Evolutionary conservation across 53 echinoderm and acorn worm species (phyloP), one percentile per base, ranked within the genome.

Genomic region (Echinarachnius parma): DNA sequence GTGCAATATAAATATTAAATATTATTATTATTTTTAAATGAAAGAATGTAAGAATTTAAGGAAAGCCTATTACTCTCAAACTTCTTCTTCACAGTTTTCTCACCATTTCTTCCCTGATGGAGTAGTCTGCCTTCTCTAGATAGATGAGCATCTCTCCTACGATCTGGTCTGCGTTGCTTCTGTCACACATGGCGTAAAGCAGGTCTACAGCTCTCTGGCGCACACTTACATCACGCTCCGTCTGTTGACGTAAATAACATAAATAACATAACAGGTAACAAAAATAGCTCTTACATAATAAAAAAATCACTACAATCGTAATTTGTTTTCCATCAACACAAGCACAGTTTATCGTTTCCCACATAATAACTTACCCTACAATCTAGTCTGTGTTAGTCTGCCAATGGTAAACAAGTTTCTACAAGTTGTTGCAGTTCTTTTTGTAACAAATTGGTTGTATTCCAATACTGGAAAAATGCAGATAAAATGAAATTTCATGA

Each of bases 61-160:
- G 9, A 9, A 30, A 33, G 9, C 14, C 30, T 8, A 9, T 5
- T 30, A 61, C 9, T 61, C 5, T 33, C 31, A 62, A 31, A 20
- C 5, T 49, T n/a, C 4, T 46, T 23, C 2, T 21, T 34, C 37
- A 34, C 4, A 33, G 18, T 5, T 64, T 47, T 10, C 49, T 18
- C 86, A 98, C 98, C 98, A 98, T 98, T 86, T 98, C 98, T 76
- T 98, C 98, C 68, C 98, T 77, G 29, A 98, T 98, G 23, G 98
- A 98, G 66, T 98, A 98, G 32, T 98, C 98, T 1, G 98, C 98
- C 31, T 85, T 83, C 83, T 98, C 91, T 53, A 98, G 80, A 31
- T 98, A 98, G 64, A 87, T 82, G 66, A 98, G 59, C 98, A 98
- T 98, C 53, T 98, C 98, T 1, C 92, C 91, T 1, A 98, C 98